Conservation (phyloP, 2,113 vertebrate genomes). For the Microcebus murinus region DNA sequence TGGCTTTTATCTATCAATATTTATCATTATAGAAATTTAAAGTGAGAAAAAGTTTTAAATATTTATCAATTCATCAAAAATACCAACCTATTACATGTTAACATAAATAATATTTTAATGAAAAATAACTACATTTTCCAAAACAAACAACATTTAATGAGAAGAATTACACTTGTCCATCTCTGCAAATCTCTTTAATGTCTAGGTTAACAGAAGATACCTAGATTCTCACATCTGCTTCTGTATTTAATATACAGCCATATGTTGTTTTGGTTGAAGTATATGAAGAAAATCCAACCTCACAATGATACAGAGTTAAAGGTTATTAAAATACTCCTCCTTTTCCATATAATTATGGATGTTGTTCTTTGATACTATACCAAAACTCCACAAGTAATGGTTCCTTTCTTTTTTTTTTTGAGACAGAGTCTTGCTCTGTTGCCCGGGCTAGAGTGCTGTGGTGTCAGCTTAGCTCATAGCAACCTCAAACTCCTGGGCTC, state of each 20-base stretch:
- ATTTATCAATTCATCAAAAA: slow-evolving; percentile 23
- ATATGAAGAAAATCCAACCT: neutral
- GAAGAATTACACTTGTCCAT: neutral
- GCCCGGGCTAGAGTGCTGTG: no score
- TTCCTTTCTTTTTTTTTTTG: neutral
- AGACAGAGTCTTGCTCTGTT: no score
- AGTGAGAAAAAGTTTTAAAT: neutral
- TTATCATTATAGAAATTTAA: neutral
- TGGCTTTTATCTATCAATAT: neutral
- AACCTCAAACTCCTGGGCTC: no score
- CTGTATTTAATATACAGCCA: neutral
- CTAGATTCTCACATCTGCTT: slow-evolving; percentile 6
- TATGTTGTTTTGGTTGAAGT: neutral
- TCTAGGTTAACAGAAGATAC: neutral
- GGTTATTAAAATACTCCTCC: neutral
- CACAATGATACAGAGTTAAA: neutral
- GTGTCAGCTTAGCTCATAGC: no score
- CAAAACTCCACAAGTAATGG: neutral
- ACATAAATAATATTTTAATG: neutral
- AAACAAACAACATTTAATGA: neutral
- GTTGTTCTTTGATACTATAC: neutral
- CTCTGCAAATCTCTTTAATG: slow-evolving; percentile 5
- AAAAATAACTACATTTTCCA: slow-evolving; percentile 2
- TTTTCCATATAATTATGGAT: slow-evolving; percentile 3
- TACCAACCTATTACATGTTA: slow-evolving; percentile 12